Base-by-base conservation (phyloP, 2,113 vertebrate genomes). In the Lagenorhynchus albirostris region DNA sequence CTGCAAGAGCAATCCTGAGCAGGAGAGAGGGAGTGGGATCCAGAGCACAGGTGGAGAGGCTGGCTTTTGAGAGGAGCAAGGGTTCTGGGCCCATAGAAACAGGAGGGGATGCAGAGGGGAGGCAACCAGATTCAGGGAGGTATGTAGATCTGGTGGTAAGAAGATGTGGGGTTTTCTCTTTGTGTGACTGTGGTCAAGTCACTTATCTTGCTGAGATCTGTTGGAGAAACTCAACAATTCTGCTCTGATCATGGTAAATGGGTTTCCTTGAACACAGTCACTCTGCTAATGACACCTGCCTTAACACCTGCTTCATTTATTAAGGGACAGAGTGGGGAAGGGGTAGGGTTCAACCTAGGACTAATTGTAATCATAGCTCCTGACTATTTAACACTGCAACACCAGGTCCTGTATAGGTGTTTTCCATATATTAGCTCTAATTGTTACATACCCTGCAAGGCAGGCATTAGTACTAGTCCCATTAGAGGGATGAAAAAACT, bases 1-100 rank as follows among this genome's bases (percentile, higher is more conserved):
- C 6, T 8, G 6, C 29, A 47, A 60, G 38, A 44, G 65, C 26
- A 25, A 23, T 9, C 11, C 14, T 58, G 13, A 86, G 20, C 6
- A 25, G 36, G 10, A 74, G n/a, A 17, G 21, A 21, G 20, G 6
- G 6, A 0, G 0, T 0, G 0, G 38, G 83, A 41, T 6, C 65
- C 36, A 63, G 71, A 50, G 67, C 55, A 23, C 13, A 63, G 36
- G 25, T 9, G 2, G 38, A 76, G 26, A 70, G 2, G 9, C 14
- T 38, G 70, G 63, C 26, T 91, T 93, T 58, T 63, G 76, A 89
- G 44, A 85, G 73, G 53, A 74, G 25, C 7, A 7, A 29, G 4
- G 5, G 12, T 62, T 91, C 73, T 53, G 10, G 36, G 68, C 18
- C 62, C 25, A 9, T 1, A 88, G n/a, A 93, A 68, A 63, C 38